Evolutionary conservation across 2,888 invertebrate species (phyloP).

Genomic region (Leptopterna dolabrata): DNA sequence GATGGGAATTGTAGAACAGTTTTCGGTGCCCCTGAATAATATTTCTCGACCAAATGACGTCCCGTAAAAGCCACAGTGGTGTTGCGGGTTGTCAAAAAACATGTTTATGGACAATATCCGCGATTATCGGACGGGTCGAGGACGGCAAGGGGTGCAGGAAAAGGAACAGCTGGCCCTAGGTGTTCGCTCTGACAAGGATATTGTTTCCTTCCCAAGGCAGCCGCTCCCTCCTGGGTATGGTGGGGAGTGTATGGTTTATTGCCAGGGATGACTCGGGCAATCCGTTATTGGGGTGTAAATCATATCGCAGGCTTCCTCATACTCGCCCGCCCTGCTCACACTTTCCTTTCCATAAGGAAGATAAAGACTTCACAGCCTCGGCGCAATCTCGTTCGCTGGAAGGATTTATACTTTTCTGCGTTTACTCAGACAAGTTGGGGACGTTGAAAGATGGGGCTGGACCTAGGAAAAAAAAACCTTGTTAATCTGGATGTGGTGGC

Average conservation of each 20-base stretch:
- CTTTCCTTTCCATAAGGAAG: conserved; percentile 20
- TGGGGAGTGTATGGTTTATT: conserved; percentile 53
- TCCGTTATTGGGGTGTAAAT: conserved; percentile 57
- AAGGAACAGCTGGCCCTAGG: conserved; percentile 28
- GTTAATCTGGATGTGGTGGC: not conserved
- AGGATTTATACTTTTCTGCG: conserved; percentile 45
- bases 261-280: conserved; percentile 55
- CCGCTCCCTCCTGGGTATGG: not conserved
- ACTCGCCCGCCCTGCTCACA: conserved; percentile 24
- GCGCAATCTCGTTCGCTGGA: conserved; percentile 47
- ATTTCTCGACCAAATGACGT: too few relatives aligned
- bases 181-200: conserved; percentile 35
- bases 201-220: conserved; percentile 48
- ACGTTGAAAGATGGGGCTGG: conserved; percentile 9
- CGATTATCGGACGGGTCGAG: not conserved
- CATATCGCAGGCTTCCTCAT: conserved; percentile 33
- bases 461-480: not conserved
- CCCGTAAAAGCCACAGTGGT: too few relatives aligned
- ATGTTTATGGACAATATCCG: not conserved
- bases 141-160: not conserved
- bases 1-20: too few relatives aligned
- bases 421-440: not conserved
- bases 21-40: not conserved
- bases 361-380: conserved; percentile 53
- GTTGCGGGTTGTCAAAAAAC: not conserved